These are phyloP conservation scores for Drosophila kohkoa DNA, from an alignment of 1,140 invertebrate species.

Conservation along the genomic window DNA sequence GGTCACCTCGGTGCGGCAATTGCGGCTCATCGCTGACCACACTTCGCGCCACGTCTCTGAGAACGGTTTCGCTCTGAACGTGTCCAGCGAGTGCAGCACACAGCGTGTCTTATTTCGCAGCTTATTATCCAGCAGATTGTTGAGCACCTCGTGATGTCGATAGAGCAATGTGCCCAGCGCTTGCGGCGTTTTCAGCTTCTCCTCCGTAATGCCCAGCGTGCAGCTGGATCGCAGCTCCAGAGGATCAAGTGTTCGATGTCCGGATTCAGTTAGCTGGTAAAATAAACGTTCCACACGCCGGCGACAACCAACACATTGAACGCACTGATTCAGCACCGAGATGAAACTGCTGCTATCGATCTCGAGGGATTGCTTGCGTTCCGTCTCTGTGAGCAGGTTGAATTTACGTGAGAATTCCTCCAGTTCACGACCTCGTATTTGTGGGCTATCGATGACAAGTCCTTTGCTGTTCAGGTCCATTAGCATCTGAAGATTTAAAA, in stretches of 20 bases:
- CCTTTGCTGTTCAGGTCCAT: constrained; percentile 94
- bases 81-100: constrained; percentile 94
- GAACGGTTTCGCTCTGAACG: constrained; percentile 90
- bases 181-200: constrained; percentile 91
- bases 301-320: constrained; percentile 96
- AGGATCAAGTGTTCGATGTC: constrained; percentile 93
- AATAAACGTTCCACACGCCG: constrained; percentile 95
- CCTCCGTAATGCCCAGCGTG: constrained; percentile 91
- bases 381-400: constrained; percentile 90
- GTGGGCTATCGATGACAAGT: constrained; percentile 91
- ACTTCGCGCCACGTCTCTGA: constrained; percentile 91
- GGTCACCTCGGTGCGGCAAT: constrained; percentile 93
- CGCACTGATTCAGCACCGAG: constrained; percentile 93
- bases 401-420: constrained; percentile 94
- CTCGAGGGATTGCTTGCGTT: constrained; percentile 92
- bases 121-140: constrained; percentile 92
- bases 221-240: constrained; percentile 89
- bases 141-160: constrained; percentile 92
- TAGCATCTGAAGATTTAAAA: constrained; percentile 90
- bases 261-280: constrained; percentile 92
- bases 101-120: constrained; percentile 95
- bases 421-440: constrained; percentile 91
- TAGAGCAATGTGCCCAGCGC: constrained; percentile 93
- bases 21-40: constrained; percentile 94
- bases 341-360: constrained; percentile 93